Conservation (phyloP, 2,113 vertebrate species). For the Dipodomys merriami region DNA sequence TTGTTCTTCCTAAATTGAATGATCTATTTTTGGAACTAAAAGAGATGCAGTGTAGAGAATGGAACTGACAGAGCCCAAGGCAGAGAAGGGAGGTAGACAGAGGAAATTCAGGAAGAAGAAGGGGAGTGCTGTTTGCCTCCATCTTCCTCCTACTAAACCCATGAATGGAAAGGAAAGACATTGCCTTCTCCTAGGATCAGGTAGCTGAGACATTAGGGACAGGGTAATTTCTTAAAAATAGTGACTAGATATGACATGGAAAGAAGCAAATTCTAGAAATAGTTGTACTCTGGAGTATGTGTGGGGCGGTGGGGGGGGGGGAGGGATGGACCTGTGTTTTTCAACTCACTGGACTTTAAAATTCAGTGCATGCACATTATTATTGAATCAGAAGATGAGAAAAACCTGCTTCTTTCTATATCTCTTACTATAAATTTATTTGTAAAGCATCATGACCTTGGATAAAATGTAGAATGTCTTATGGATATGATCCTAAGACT, state of each 20-base stretch:
- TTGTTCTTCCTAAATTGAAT: constrained; percentile 76
- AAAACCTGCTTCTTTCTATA: accelerated
- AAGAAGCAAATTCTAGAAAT: not conserved
- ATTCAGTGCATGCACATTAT: accelerated
- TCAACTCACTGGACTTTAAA: not conserved
- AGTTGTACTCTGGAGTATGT: too few species aligned
- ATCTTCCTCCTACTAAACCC: not conserved
- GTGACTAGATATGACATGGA: not conserved
- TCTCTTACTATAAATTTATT: not conserved
- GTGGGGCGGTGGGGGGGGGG: too few species aligned
- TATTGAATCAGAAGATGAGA: not conserved
- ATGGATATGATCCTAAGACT: not conserved
- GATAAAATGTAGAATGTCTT: not conserved
- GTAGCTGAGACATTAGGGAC: not conserved
- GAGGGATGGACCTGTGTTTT: not conserved
- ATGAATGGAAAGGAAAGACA: not conserved
- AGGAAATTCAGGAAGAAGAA: not conserved
- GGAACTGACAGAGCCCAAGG: constrained; percentile 46
- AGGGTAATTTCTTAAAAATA: not conserved
- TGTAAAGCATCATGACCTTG: not conserved
- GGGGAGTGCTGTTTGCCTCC: not conserved
- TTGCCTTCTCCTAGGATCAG: too few species aligned
- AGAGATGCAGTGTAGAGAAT: constrained; percentile 70
- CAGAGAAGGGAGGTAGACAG: constrained; percentile 49
- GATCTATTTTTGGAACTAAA: constrained; percentile 79